Base-by-base conservation (phyloP, 2,888 invertebrate genomes). In the Epinotia bilunana region DNA sequence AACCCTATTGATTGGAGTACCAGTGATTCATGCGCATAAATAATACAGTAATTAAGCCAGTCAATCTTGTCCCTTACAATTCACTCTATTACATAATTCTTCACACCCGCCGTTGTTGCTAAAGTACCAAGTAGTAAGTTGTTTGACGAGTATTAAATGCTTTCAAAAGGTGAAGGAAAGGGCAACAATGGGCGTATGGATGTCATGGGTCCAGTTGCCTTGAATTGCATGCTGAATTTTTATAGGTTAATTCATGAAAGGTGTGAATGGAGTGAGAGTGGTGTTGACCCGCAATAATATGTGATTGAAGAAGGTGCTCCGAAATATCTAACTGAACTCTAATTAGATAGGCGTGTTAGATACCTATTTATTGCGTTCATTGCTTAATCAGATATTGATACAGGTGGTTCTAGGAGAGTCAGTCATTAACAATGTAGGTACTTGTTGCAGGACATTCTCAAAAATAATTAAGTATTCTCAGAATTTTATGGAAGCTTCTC, bases 11-110 rank as follows among this genome's bases (percentile, higher is more conserved):
- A 18, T 62, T 62, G 62, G 62, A 2, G 12, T 62, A 62, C 12
- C 43, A 33, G 12, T 43, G 43, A 62, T 20, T 62, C 62, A 62
- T 18, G 18, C 43, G 5, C 43, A 62, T 18, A 18, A 11, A 39
- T 39, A 18, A 62, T 39, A 18, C 7, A 6, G 39, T 39, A 39
- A 39, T 62, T 18, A 18, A 39, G 11, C 18, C 39, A 62, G n/a
- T 62, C 39, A 62, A 62, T 62, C 62, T 39, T 62, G 39, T 62
- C 12, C 61, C 43, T 18, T 43, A 28, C 18, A 6, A 13, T 5
- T 62, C 12, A 6, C 6, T 62, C 20, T 62, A 62, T 62, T 62
- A 43, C 62, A 43, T 62, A 62, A 62, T 61, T 16, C 3, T 23
- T 60, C 6, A 18, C 62, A 62, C 62, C n/a, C n/a, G 11, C 23